phyloP scores from a whole-genome alignment of 2,888 invertebrate genomes.

The Trachelus tabidus region DNA sequence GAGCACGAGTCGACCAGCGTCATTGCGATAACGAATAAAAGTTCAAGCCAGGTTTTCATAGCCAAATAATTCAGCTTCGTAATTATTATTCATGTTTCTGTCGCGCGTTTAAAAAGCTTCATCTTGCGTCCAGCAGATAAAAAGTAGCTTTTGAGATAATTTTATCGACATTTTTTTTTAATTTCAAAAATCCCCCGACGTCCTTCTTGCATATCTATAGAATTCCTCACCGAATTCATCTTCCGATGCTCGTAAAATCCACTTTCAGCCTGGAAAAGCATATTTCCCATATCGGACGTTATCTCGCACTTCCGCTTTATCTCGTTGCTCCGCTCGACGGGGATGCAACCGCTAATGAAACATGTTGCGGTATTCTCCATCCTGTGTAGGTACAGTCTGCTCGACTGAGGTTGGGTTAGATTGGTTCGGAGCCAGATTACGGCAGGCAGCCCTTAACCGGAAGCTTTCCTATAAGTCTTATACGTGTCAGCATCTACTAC shows the following conservation, averaged over 20 bases:
- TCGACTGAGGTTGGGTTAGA: not conserved
- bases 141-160: not conserved
- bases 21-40: not conserved
- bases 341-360: constrained; percentile 39
- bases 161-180: not conserved
- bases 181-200: not conserved
- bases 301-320: not conserved
- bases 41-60: not conserved
- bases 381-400: not conserved
- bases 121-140: too few species aligned
- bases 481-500: not conserved
- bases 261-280: not conserved
- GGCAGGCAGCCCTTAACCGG: not conserved
- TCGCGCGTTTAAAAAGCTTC: not conserved
- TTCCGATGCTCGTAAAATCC: too few species aligned
- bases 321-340: constrained; percentile 18
- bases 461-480: not conserved
- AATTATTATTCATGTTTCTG: not conserved
- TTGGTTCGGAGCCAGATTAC: not conserved
- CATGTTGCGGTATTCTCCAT: constrained; percentile 29
- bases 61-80: not conserved
- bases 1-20: not conserved
- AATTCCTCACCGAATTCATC: too few species aligned
- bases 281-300: not conserved
- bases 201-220: not conserved